A percentile compares a stretch with the other conserved stretches of the same genome.
Evolutionary conservation across 1,140 invertebrate genomes (phyloP).

Genomic region (Trachymyrmex septentrionalis): DNA sequence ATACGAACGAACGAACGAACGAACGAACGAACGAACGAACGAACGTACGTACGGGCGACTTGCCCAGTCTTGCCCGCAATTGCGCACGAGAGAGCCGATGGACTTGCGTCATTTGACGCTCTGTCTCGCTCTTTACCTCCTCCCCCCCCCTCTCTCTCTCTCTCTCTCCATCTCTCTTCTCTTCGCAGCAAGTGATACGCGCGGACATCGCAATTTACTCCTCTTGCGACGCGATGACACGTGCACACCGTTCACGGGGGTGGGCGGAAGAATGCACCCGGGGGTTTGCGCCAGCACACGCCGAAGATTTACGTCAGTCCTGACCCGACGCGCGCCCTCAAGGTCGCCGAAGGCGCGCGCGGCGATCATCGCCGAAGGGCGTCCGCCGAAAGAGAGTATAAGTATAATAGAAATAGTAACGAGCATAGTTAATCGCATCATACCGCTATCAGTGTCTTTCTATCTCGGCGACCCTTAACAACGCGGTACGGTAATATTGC

Average conservation of each 20-base stretch:
- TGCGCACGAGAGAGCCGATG: constrained; percentile 59
- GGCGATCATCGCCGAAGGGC: constrained; percentile 54
- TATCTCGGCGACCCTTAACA: neutral
- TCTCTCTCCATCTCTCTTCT: constrained; percentile 7
- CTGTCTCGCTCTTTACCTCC: constrained; percentile 35
- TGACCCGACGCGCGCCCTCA: constrained; percentile 70
- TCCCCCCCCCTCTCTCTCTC: neutral
- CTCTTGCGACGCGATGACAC: constrained; percentile 68
- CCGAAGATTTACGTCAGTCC: constrained; percentile 74
- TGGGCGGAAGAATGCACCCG: constrained; percentile 71
- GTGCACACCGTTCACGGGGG: constrained; percentile 71
- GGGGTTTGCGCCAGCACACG: constrained; percentile 70
- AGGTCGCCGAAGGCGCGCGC: constrained; percentile 64
- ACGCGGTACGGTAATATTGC: constrained; percentile 17
- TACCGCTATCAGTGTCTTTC: neutral
- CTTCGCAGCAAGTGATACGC: constrained; percentile 30
- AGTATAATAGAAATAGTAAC: constrained; percentile 38
- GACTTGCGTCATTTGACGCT: constrained; percentile 61
- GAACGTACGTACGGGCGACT: constrained; percentile 16
- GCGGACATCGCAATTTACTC: constrained; percentile 61
- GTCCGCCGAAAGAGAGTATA: constrained; percentile 47
- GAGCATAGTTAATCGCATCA: constrained; percentile 27
- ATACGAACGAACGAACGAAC: neutral
- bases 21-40: neutral
- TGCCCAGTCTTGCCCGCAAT: constrained; percentile 62